Base-by-base conservation (phyloP, 2,797 vertebrate species). In the Hoplostethus atlanticus region DNA sequence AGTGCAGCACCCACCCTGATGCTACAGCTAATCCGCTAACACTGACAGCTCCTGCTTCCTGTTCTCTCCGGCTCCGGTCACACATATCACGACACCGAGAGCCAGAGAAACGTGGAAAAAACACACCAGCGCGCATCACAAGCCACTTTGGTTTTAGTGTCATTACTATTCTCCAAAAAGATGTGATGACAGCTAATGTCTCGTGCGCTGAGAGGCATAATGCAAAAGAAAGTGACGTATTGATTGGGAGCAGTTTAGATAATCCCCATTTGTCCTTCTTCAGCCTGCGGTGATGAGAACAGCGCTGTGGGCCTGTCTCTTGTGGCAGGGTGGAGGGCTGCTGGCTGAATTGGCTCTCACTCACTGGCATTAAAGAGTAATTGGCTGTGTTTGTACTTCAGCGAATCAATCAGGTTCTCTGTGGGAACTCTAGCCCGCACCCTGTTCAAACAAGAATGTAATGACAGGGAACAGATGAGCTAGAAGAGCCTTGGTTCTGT, bases 311-410 rank as follows among this genome's bases (percentile, higher is more conserved):
- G 4, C 48, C 68, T 11, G 51, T 76, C 60, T 82, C 72, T 38
- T 15, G 72, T 62, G 64, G 76, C 66, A 7, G 10, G 44, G 64
- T 60, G 1, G n/a, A 60, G 50, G 2, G 51, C 74, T 42, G 44
- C 76, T 9, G 60, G 70, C 70, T 76, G 76, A 79, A 91, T 90
- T 83, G 79, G 58, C 80, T 81, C 73, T 88, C 84, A 70, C 69
- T 87, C 80, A 61, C 78, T 68, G 64, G 73, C 84, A 83, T 91
- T 88, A 84, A 84, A 88, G 79, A 90, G 68, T 91, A 90, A 92
- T 91, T 88, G 91, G 75, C 70, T 79, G 75, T 76, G 83, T 91
- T 91, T 89, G 83, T 87, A 68, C 75, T 73, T 81, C 69, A 77
- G 80, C 5, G 5, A 88, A 86, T 91, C 85, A 89, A 81, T 90